phyloP scores from a whole-genome alignment of 2,888 invertebrate species.

The Lacanobia oleracea region DNA sequence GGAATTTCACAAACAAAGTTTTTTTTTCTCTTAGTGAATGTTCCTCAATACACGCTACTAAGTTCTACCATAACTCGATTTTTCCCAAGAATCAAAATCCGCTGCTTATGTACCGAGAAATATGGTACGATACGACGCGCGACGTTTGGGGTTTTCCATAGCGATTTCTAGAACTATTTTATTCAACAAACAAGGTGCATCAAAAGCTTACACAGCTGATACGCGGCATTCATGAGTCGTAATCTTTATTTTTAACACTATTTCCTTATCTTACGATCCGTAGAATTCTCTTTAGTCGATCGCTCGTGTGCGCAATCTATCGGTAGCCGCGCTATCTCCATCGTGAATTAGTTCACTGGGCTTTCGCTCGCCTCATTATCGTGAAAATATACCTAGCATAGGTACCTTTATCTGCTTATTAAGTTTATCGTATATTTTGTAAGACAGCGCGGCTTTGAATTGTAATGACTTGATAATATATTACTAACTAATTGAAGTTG shows the following conservation, averaged over 20 bases:
- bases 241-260: conserved; percentile 19
- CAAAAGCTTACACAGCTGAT: conserved; percentile 3
- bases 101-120: background rate
- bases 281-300: background rate
- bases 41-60: background rate
- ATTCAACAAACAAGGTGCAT: background rate
- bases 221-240: background rate
- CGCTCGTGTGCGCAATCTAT: background rate
- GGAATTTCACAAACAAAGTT: background rate
- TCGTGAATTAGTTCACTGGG: conserved; percentile 53
- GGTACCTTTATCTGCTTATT: conserved; percentile 14
- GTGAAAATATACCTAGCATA: background rate
- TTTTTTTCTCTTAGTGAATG: background rate
- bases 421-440: conserved; percentile 14
- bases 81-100: background rate
- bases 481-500: conserved; percentile 13
- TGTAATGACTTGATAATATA: conserved; percentile 2
- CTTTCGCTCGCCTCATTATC: conserved; percentile 18
- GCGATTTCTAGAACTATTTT: conserved; percentile 28
- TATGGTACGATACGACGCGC: background rate
- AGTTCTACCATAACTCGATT: background rate
- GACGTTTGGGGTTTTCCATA: background rate
- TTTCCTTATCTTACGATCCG: conserved; percentile 16
- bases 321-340: conserved; percentile 10
- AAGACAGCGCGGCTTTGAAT: background rate